Conservation (phyloP, 2,113 vertebrate species). For the Cyrtonyx montezumae region DNA sequence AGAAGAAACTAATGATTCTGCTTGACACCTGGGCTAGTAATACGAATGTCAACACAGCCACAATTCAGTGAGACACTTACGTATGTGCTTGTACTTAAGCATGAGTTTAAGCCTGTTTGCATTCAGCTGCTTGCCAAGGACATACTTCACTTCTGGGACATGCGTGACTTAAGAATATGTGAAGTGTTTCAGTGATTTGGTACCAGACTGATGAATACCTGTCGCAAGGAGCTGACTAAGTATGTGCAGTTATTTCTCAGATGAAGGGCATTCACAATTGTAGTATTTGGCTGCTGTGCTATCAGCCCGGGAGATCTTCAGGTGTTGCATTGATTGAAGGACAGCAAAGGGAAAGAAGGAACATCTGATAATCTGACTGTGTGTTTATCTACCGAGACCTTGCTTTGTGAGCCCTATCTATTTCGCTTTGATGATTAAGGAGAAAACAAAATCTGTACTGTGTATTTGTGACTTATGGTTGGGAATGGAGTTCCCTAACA, state of each 20-base stretch:
- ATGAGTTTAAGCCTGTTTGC: background rate
- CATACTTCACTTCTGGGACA: slow-evolving; percentile 1
- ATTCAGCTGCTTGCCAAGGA: slow-evolving; percentile 17
- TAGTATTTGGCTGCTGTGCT: background rate
- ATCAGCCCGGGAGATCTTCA: background rate
- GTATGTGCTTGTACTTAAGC: background rate
- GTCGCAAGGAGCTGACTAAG: background rate
- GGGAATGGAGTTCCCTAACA: background rate
- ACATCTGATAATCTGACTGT: background rate
- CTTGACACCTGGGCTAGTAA: background rate
- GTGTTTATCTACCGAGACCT: background rate
- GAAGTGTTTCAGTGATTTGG: background rate
- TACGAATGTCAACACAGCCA: background rate
- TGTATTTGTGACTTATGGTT: background rate
- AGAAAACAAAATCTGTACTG: background rate
- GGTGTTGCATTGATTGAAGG: background rate
- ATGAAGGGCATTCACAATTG: background rate
- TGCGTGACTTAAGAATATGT: background rate
- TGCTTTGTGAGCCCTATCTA: background rate
- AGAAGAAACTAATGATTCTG: background rate
- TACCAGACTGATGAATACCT: background rate
- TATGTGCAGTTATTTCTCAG: background rate
- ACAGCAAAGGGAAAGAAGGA: background rate
- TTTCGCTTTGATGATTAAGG: background rate
- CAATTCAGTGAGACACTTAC: background rate